Evolutionary conservation across 2,797 vertebrate species (phyloP), one percentile per base, ranked within the genome.

Genomic region (Margarornis squamiger): DNA sequence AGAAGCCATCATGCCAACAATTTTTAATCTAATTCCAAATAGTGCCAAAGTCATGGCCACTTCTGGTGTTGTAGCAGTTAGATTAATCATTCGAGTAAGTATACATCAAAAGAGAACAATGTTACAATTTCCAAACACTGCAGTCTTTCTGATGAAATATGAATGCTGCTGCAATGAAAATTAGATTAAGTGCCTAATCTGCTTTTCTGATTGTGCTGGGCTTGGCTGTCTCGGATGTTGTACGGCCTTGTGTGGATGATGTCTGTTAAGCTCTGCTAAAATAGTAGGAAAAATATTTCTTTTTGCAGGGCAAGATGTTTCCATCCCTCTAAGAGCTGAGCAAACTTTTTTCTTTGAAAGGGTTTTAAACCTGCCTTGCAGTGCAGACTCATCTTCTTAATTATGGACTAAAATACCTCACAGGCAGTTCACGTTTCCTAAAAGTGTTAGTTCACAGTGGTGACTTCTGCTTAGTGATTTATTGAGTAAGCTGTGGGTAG

Each of bases 1-100:
- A 22, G 99, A 99, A 98, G 98, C 98, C 94, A 97, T 99, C 96
- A 99, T 99, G 99, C 99, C 99, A 97, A 99, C 98, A 2, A 98
- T 99, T 96, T 99, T 99, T 96, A 99, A 99, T 98, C 98, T 99
- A 38, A 99, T 99, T 97, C 99, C 99, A 34, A 99, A 99, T 97
- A 99, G 99, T 97, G 99, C 99, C 98, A 99, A 99, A 98, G 97
- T 99, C 95, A 99, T 99, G 98, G 99, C 99, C 96, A 99, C 99
- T 27, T 99, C 99, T 21, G 99, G 99, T 55, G 94, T 99, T 92
- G 99, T 99, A 68, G 98, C 98, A 93, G 99, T 99, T 92, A 98
- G 99, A 92, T 98, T 99, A 98, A 99, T 99, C 93, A 99, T 99
- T 94, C 98, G 99, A 97, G 99, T 99, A 96, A 98, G 98, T 98